Percentiles rank a stretch among this genome's conserved stretches.
Conservation (phyloP, 2,113 vertebrate species). For the Barbus barbus region DNA sequence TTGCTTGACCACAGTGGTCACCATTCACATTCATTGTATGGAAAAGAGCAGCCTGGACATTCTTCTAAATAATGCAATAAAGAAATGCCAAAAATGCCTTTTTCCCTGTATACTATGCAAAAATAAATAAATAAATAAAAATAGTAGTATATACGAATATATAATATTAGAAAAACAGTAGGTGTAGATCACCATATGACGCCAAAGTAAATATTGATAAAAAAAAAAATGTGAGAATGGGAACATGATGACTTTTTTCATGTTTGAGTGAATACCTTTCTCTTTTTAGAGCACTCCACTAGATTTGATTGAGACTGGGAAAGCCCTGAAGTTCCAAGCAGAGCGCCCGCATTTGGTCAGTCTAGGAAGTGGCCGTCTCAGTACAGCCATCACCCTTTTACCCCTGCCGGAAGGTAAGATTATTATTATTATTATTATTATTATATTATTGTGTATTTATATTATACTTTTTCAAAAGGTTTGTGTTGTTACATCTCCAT, state of each 20-base stretch:
- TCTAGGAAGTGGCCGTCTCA: constrained; percentile 91
- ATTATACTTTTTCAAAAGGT: neutral
- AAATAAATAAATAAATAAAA: neutral
- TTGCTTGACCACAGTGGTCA: neutral
- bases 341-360: constrained; percentile 94
- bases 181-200: neutral
- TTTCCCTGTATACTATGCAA: neutral
- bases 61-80: neutral
- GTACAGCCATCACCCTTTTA: constrained; percentile 89
- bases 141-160: neutral
- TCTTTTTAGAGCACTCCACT: constrained; percentile 82
- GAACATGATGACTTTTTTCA: neutral
- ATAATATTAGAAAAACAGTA: neutral
- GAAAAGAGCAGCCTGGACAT: neutral
- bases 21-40: neutral
- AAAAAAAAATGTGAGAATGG: neutral
- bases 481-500: neutral
- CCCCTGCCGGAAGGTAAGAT: constrained; percentile 89
- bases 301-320: constrained; percentile 87
- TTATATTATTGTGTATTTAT: neutral
- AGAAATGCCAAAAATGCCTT: neutral
- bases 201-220: neutral
- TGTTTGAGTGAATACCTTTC: neutral
- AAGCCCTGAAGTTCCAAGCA: constrained; percentile 89
- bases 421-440: neutral